Conservation (phyloP, 1,140 invertebrate species). For the Panulirus ornatus region DNA sequence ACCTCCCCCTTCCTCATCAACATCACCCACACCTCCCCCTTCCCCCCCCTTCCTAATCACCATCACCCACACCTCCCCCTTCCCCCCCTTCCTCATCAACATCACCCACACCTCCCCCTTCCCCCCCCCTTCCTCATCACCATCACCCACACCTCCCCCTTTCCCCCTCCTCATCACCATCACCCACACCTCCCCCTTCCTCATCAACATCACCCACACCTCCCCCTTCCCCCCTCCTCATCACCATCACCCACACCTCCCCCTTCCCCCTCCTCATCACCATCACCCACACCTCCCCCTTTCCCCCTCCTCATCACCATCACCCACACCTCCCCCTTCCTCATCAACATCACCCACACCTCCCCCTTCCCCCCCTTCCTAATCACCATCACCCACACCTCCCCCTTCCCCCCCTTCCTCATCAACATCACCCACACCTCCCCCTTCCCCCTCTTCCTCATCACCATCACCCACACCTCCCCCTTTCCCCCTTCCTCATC, state of each 20-base stretch:
- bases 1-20: slow-evolving; percentile 3
- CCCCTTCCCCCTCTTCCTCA: not conserved
- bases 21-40: not conserved
- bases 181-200: not conserved
- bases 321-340: not conserved
- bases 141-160: too few species aligned
- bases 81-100: not conserved
- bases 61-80: not conserved
- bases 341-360: not conserved
- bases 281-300: not conserved
- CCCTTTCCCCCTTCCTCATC: not conserved
- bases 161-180: not conserved
- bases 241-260: not conserved
- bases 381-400: not conserved
- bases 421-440: not conserved
- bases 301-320: not conserved
- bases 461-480: too few species aligned
- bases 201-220: not conserved
- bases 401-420: not conserved
- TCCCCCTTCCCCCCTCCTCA: not conserved
- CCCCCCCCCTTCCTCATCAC: not conserved
- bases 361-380: not conserved
- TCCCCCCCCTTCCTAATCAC: not conserved
- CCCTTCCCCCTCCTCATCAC: not conserved
- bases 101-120: not conserved